A percentile compares a stretch with the other conserved stretches of the same genome.
Evolutionary conservation across 2,113 vertebrate genomes (phyloP).

Genomic region (Rhinoptilus africanus): DNA sequence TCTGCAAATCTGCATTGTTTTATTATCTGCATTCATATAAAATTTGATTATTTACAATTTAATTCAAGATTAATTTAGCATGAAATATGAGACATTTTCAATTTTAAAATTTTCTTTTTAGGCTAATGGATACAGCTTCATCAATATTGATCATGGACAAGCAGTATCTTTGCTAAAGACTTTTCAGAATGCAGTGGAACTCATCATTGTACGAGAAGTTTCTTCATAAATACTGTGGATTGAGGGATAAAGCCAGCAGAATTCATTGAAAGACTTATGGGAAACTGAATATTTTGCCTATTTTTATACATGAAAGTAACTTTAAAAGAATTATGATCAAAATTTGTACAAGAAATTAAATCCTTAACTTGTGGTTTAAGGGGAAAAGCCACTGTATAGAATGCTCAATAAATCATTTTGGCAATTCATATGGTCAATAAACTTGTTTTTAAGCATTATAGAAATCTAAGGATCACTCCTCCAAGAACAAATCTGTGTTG

Average conservation of each 20-base stretch:
- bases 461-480: slow-evolving; percentile 76
- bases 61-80: neutral
- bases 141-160: slow-evolving; percentile 94
- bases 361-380: slow-evolving; percentile 75
- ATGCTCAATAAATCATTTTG: slow-evolving; percentile 74
- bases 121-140: slow-evolving; percentile 94
- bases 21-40: neutral
- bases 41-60: neutral
- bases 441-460: no score
- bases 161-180: slow-evolving; percentile 96
- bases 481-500: slow-evolving; percentile 81
- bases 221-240: slow-evolving; percentile 78
- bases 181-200: slow-evolving; percentile 92
- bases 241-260: slow-evolving; percentile 34
- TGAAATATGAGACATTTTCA: neutral
- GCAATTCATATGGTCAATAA: slow-evolving; percentile 76
- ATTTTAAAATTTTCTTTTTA: slow-evolving; percentile 61
- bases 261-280: slow-evolving; percentile 61
- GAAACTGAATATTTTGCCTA: slow-evolving; percentile 81
- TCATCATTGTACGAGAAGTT: slow-evolving; percentile 89
- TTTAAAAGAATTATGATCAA: slow-evolving; percentile 72
- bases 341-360: slow-evolving; percentile 83
- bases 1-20: neutral
- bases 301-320: slow-evolving; percentile 89
- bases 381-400: slow-evolving; percentile 87